Evolutionary conservation across 2,113 vertebrate genomes (phyloP).

Genomic region (Pachypanchax playfairii): DNA sequence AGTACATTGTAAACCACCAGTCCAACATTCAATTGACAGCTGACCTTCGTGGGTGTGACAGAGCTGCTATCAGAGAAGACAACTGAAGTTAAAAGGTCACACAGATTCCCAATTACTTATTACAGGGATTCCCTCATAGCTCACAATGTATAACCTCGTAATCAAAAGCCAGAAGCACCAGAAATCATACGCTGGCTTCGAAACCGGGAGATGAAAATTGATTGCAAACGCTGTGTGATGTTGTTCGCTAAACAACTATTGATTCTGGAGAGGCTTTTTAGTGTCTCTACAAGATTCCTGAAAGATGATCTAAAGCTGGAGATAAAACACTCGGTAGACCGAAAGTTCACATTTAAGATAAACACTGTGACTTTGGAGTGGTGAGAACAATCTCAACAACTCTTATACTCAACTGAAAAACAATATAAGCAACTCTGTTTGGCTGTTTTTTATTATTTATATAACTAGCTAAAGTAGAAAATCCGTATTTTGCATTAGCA

Average conservation of each 20-base stretch:
- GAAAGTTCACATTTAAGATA: not conserved
- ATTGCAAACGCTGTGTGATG: slow-evolving; percentile 41
- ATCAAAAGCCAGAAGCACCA: slow-evolving; percentile 28
- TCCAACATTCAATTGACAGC: slow-evolving; percentile 30
- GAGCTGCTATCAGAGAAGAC: slow-evolving; percentile 34
- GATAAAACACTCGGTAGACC: slow-evolving; percentile 28
- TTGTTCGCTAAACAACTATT: slow-evolving; percentile 61
- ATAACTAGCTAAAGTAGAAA: slow-evolving; percentile 1
- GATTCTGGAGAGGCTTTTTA: slow-evolving; percentile 49
- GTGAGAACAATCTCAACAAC: not conserved
- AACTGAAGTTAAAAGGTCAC: slow-evolving; percentile 36
- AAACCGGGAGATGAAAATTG: slow-evolving; percentile 56
- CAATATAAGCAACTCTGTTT: not conserved
- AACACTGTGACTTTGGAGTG: not conserved
- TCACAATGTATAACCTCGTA: not conserved
- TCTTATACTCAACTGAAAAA: not conserved
- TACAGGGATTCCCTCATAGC: slow-evolving; percentile 18
- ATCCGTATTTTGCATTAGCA: not conserved
- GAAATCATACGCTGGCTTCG: slow-evolving; percentile 31
- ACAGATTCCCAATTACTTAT: slow-evolving; percentile 26
- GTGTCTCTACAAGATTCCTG: slow-evolving; percentile 33
- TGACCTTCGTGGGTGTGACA: slow-evolving; percentile 48
- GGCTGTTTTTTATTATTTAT: not conserved
- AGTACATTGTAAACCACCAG: slow-evolving; percentile 24
- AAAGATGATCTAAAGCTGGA: slow-evolving; percentile 39